Conservation (phyloP, 2,113 vertebrate genomes). For the Larimichthys polyactis region DNA sequence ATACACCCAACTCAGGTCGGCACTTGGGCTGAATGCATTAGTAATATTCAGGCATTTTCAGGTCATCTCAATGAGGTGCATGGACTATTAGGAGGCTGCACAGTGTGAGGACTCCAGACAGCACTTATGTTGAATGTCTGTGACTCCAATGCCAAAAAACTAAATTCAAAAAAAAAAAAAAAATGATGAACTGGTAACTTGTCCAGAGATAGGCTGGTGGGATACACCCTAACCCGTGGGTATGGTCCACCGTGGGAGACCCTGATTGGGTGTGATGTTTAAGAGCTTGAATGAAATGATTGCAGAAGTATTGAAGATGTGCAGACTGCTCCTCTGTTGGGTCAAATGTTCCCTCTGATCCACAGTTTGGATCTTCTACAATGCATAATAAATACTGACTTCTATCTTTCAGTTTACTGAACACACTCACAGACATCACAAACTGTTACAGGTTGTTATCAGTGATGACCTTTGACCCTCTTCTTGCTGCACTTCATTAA, state of each 20-base stretch:
- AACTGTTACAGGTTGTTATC: neutral
- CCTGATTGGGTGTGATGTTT: too few species aligned
- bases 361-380: neutral
- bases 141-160: neutral
- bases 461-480: neutral
- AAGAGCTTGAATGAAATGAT: too few species aligned
- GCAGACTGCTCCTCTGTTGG: too few species aligned
- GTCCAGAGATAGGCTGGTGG: too few species aligned
- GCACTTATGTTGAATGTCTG: neutral
- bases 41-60: conserved; percentile 52
- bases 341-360: neutral
- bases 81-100: conserved; percentile 30
- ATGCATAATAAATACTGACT: neutral
- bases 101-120: neutral
- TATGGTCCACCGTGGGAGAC: too few species aligned
- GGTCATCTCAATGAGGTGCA: conserved; percentile 55
- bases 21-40: conserved; percentile 35
- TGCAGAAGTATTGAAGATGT: neutral
- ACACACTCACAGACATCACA: neutral
- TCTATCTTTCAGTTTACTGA: neutral
- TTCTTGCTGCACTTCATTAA: neutral
- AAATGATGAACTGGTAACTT: too few species aligned
- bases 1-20: conserved; percentile 55
- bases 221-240: too few species aligned
- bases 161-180: too few species aligned